Percentiles rank a stretch among this genome's conserved stretches.
These are phyloP conservation scores for Neotoxoptera formosana DNA, from an alignment of 1,140 invertebrate species.

Conservation along the genomic window DNA sequence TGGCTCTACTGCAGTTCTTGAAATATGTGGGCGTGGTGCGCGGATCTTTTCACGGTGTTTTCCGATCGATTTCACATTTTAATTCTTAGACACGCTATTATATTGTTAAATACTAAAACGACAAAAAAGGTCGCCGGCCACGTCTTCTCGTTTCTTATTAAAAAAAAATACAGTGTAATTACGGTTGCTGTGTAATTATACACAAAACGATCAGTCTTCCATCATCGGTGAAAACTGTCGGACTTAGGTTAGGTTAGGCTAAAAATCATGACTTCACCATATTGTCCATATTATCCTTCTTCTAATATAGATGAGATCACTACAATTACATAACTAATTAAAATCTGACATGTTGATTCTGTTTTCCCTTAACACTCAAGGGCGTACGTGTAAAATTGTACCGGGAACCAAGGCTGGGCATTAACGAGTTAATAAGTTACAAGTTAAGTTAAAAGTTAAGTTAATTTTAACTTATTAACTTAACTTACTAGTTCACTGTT, in stretches of 20 bases:
- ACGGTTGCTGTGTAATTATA: not conserved
- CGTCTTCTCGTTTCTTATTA: not conserved
- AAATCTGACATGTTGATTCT: not conserved
- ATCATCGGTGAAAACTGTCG: not conserved
- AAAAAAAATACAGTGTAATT: too few species aligned
- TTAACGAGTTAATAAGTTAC: too few species aligned
- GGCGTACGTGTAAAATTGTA: not conserved
- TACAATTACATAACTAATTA: not conserved
- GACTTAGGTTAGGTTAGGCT: too few species aligned
- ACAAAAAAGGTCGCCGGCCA: not conserved
- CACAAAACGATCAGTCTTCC: not conserved
- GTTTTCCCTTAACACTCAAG: not conserved
- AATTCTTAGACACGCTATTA: not conserved
- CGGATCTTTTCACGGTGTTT: not conserved
- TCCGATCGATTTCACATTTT: not conserved
- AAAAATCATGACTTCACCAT: not conserved
- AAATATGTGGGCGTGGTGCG: not conserved
- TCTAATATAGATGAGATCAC: not conserved
- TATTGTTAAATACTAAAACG: not conserved
- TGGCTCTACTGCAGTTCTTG: not conserved
- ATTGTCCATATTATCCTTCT: not conserved
- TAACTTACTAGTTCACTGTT: too few species aligned
- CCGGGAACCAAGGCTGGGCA: not conserved
- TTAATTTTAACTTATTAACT: too few species aligned
- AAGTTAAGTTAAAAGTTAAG: too few species aligned